Base-by-base conservation (phyloP, 92 coral and sea anemone species). In the Muricea muricata region DNA sequence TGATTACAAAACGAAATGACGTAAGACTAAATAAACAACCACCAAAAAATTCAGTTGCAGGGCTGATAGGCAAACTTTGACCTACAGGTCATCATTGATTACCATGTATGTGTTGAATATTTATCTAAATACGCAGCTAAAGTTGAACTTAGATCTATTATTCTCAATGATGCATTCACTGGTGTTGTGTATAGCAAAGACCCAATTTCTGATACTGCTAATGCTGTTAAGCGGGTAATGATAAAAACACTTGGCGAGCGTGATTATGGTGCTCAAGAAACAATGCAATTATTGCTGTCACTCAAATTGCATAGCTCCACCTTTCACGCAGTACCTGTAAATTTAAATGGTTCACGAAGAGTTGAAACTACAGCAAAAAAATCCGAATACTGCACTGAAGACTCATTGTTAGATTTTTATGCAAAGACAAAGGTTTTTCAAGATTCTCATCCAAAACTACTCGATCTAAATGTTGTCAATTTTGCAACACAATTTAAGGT, bases 221-320 rank as follows among this genome's bases (percentile, higher is more conserved):
- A 39, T 45, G 50, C 66, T 26, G 70, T 91, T 2, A 91, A 91
- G 57, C 60, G 88, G 47, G 66, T 91, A 24, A 91, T 88, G 89
- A 73, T 87, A 55, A 91, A 84, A 88, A 20, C 78, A 83, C 84
- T 91, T 32, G 94, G 94, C 6, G 84, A 88, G 74, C 79, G 93
- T 28, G 89, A 91, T 73, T 78, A 87, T 75, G 85, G 91, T 33
- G 86, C 88, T 40, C 91, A 91, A 88, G 93, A 87, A 74, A 91
- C 88, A 1, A 91, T 91, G 91, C 91, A 91, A 67, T 86, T 87
- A 54, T 79, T 88, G 80, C 87, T 84, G 67, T 91, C 93, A 4
- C 87, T 28, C 34, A 60, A 60, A 18, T 60, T 60, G 68, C 68
- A 60, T 18, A 63, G 70, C 70, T 63, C 39, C 24, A 12, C 91